Evolutionary conservation across 1,140 invertebrate genomes (phyloP), one percentile per base, ranked within the genome.

Genomic region (Ips nitidus): DNA sequence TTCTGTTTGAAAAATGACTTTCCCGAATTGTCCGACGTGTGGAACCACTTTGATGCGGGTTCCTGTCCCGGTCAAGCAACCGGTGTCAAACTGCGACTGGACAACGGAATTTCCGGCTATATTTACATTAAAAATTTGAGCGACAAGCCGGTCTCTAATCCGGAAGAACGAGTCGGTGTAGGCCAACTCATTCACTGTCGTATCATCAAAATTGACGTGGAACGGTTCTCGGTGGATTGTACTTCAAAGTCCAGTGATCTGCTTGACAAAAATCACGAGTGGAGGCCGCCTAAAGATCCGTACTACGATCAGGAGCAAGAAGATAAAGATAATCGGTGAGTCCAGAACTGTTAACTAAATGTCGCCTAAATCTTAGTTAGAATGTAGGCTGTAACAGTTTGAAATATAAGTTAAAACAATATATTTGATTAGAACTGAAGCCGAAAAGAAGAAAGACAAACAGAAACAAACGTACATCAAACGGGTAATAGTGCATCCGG

Each of bases 31-130:
- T 94, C 93, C 45, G 95, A 99, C 82, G 94, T 98, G 2, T 98
- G 97, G 97, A 96, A 95, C 83, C 97, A 99, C 82, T 98, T 98
- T 83, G 97, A 98, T 82, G 91, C 94, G 50, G 93, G 92, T 42
- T 89, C 91, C 37, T 99, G 98, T 84, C 95, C 94, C 0, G 98
- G 98, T 0, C 93, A 96, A 81, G 94, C 97, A 1, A 92, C 92
- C 0, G 98, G 98, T 1, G 90, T 99, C 0, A 87, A 92, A 66
- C 84, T 96, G 1, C 86, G 91, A 1, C 81, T 99, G 0, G 98
- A 99, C 77, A 99, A 99, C 82, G 95, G 95, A 0, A 84, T 99
- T 56, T 90, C 86, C 4, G 97, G 98, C 1, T 98, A 98, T 79
- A 95, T 99, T 77, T 93, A 93, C 73, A 93, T 96, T 55, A 96